A percentile compares a stretch with the other conserved stretches of the same genome.
phyloP scores from a whole-genome alignment of 2,888 invertebrate species.

The Sphaerophoria rueppellii region DNA sequence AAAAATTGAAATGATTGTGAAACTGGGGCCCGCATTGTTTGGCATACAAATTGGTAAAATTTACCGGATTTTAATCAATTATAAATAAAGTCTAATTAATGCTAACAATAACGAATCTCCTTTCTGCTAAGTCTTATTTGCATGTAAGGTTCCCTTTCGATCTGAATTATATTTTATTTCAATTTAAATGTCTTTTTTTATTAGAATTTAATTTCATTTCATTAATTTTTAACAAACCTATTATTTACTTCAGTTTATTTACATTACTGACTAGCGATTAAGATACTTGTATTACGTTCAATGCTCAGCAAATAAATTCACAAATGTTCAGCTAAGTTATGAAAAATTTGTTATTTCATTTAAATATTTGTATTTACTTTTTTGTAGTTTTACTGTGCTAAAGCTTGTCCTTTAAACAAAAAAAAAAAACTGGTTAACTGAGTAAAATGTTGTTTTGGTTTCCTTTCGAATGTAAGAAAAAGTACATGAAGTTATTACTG shows the following conservation, averaged over 20 bases:
- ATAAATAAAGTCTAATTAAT: too few species aligned
- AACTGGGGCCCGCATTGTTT: too few species aligned
- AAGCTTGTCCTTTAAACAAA: constrained; percentile 56
- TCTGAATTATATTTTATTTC: not conserved
- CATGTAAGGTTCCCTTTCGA: too few species aligned
- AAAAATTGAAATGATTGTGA: too few species aligned
- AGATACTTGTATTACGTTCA: not conserved
- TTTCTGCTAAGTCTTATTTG: not conserved
- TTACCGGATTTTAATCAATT: too few species aligned
- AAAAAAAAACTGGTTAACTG: constrained; percentile 8
- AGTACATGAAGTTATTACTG: constrained; percentile 59
- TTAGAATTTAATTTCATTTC: constrained; percentile 31
- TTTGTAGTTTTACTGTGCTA: constrained; percentile 45
- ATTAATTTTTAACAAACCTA: not conserved
- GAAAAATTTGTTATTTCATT: constrained; percentile 26
- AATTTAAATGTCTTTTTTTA: constrained; percentile 18
- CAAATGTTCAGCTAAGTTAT: constrained; percentile 29
- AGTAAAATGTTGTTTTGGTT: constrained; percentile 19
- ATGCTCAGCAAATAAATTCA: constrained; percentile 47
- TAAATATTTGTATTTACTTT: constrained; percentile 12
- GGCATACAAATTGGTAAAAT: too few species aligned
- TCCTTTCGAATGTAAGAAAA: constrained; percentile 48
- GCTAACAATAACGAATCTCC: not conserved
- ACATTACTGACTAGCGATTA: constrained; percentile 13
- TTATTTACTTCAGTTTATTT: constrained; percentile 13